Evolutionary conservation across 2,797 vertebrate genomes (phyloP).

Genomic region (Rallus crepitans): DNA sequence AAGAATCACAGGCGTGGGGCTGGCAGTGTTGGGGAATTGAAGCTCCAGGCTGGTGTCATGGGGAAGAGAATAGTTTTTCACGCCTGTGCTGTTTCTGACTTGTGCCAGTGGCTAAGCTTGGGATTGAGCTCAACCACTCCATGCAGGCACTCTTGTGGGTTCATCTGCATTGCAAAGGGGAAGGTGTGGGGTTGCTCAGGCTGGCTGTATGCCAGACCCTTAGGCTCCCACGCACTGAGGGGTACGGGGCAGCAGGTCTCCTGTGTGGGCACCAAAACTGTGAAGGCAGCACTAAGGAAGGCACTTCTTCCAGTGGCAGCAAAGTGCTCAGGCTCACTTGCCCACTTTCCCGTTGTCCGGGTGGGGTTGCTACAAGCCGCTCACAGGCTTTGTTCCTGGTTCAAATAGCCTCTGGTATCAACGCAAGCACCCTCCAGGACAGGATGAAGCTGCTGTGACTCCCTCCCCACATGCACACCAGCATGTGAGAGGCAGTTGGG

Average conservation of each 20-base stretch:
- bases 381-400: background rate
- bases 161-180: accelerated
- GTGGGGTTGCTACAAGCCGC: background rate
- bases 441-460: background rate
- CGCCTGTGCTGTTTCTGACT: background rate
- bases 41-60: accelerated
- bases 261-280: accelerated
- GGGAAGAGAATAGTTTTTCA: background rate
- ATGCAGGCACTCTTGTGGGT: background rate
- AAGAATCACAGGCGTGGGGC: background rate
- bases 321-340: background rate
- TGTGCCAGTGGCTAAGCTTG: background rate
- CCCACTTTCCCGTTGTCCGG: background rate
- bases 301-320: background rate
- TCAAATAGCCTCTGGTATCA: background rate
- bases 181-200: background rate
- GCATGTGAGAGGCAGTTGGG: background rate
- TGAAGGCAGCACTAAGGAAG: background rate
- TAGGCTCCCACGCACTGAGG: accelerated
- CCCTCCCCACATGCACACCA: accelerated
- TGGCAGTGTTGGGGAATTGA: background rate
- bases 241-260: background rate
- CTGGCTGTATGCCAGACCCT: background rate
- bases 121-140: background rate
- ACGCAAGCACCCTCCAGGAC: background rate